Percentiles rank a stretch among this genome's conserved stretches.
These are phyloP conservation scores for Etheostoma nigrum DNA, from an alignment of 2,797 vertebrate genomes.

Conservation along the genomic window DNA sequence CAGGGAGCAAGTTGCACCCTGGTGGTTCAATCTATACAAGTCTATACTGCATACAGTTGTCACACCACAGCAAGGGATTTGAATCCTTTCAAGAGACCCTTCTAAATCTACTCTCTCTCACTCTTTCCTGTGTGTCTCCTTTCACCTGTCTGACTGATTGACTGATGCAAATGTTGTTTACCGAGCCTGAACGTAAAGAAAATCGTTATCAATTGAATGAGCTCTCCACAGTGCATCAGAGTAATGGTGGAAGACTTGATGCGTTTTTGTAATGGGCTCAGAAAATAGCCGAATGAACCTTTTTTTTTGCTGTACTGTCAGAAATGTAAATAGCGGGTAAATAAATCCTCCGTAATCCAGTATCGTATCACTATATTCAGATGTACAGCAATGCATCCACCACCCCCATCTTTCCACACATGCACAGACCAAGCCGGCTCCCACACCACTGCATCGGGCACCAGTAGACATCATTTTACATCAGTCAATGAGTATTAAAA, in stretches of 20 bases:
- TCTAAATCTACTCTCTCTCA: neutral
- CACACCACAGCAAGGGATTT: neutral
- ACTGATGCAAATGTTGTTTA: constrained; percentile 41
- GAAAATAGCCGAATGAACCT: constrained; percentile 13
- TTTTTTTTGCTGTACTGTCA: constrained; percentile 19
- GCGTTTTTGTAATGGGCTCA: constrained; percentile 12
- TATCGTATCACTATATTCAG: constrained; percentile 10
- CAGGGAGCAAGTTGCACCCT: constrained; percentile 16
- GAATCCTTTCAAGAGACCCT: constrained; percentile 4
- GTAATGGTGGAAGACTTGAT: neutral
- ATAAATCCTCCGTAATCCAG: constrained; percentile 28
- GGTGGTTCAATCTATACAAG: constrained; percentile 22
- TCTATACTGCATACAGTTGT: neutral
- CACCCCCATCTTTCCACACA: constrained; percentile 1
- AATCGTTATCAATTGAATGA: constrained; percentile 39
- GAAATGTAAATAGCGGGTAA: constrained; percentile 19
- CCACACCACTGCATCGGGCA: neutral
- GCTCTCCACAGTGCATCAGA: constrained; percentile 15
- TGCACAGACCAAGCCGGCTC: constrained; percentile 6
- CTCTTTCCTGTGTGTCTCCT: neutral
- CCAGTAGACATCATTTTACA: constrained; percentile 23
- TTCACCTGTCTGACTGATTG: constrained; percentile 21
- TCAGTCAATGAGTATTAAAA: neutral
- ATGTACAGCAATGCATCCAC: constrained; percentile 12
- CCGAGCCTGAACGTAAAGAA: constrained; percentile 10